phyloP scores from a whole-genome alignment of 2,113 vertebrate species.

The Neolamprologus kungweensis region DNA sequence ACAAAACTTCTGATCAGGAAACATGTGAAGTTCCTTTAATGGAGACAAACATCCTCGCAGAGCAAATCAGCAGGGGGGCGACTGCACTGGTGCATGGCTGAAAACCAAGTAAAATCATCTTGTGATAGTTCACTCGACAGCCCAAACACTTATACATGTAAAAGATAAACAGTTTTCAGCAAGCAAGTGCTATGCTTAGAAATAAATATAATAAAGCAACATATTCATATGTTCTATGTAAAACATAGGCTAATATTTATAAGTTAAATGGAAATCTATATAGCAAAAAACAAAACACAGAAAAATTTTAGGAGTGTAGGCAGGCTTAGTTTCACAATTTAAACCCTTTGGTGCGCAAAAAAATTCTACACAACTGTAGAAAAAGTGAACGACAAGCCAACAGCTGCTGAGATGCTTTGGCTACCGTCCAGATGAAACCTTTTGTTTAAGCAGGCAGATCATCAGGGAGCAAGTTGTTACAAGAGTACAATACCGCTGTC shows the following conservation, averaged over 20 bases:
- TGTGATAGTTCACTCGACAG: not conserved
- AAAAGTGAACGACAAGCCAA: not conserved
- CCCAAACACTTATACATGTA: not conserved
- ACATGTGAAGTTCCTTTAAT: not conserved
- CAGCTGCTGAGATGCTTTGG: constrained; percentile 13
- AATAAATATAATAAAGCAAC: not conserved
- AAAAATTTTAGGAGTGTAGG: not conserved
- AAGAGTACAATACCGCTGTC: not conserved
- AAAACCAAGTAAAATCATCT: not conserved
- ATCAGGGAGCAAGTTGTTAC: not conserved
- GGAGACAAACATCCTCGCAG: not conserved
- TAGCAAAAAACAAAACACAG: not conserved
- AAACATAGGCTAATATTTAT: not conserved
- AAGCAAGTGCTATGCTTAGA: not conserved
- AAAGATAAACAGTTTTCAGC: not conserved
- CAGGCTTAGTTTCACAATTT: not conserved
- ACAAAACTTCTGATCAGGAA: not conserved
- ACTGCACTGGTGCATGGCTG: not conserved
- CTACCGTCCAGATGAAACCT: not conserved
- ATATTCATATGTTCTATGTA: not conserved
- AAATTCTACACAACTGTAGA: not conserved
- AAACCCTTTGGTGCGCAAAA: not conserved
- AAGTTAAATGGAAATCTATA: accelerated
- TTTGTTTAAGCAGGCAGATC: constrained; percentile 26
- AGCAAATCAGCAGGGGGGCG: not conserved